phyloP scores from a whole-genome alignment of 2,797 vertebrate species.

The Chelonia mydas region DNA sequence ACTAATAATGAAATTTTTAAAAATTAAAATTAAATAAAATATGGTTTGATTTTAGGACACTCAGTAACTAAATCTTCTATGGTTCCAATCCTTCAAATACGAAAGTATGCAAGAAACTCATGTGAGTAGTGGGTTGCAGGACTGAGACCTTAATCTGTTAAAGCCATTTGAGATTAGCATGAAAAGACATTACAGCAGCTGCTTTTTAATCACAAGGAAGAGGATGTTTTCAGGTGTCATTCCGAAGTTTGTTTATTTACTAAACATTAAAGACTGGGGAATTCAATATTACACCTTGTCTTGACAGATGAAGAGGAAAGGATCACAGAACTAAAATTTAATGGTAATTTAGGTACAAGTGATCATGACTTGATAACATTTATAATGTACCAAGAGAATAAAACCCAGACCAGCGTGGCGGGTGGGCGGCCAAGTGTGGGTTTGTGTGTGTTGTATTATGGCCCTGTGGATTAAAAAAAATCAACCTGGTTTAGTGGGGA shows the following conservation, averaged over 20 bases:
- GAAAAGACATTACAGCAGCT: not conserved
- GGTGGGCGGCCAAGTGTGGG: too few relatives aligned
- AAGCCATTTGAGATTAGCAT: not conserved
- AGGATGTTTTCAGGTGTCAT: not conserved
- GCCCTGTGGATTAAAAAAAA: not conserved
- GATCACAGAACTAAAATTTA: not conserved
- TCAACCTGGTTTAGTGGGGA: not conserved
- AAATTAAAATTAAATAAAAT: not conserved
- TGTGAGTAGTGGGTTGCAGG: not conserved
- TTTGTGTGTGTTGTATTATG: too few relatives aligned
- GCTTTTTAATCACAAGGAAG: not conserved
- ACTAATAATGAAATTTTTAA: not conserved
- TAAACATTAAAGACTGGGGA: fast-evolving
- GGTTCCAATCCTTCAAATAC: not conserved
- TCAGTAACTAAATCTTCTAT: not conserved
- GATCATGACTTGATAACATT: not conserved
- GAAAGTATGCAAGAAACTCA: not conserved
- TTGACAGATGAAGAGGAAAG: not conserved
- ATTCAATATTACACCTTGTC: not conserved
- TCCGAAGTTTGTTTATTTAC: not conserved
- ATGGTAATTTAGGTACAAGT: not conserved
- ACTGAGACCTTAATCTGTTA: not conserved
- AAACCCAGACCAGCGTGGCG: not conserved
- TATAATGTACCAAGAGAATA: not conserved
- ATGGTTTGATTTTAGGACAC: not conserved